Conservation (phyloP, 2,113 vertebrate species). For the Ammodytes marinus region DNA sequence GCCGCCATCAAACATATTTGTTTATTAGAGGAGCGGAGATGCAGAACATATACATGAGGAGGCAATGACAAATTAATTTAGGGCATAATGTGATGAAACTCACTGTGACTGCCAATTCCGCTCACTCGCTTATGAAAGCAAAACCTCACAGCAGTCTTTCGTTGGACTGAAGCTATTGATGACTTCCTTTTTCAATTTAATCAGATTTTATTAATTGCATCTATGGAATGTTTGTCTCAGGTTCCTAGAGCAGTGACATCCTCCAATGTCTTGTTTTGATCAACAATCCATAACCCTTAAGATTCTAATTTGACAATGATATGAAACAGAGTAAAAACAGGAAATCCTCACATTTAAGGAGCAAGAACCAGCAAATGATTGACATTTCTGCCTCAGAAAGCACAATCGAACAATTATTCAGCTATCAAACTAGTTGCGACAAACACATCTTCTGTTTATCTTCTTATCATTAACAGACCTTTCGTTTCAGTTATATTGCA, state of each 20-base stretch:
- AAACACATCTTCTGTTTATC: background rate
- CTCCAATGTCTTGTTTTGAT: background rate
- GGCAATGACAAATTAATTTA: constrained; percentile 20
- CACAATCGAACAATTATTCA: background rate
- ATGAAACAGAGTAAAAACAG: background rate
- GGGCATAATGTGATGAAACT: constrained; percentile 45
- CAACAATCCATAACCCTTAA: background rate
- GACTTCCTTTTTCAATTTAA: background rate
- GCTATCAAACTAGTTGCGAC: background rate
- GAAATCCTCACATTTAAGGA: background rate
- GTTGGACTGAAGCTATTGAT: background rate
- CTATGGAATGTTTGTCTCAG: background rate
- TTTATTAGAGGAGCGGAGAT: constrained; percentile 10
- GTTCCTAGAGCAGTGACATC: no score
- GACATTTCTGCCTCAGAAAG: background rate
- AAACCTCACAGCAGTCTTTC: constrained; percentile 5
- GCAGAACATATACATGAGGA: constrained; percentile 24
- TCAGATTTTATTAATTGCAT: background rate
- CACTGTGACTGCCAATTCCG: constrained; percentile 26
- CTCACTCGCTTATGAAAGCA: constrained; percentile 20
- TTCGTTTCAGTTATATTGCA: background rate
- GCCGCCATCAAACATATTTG: constrained; percentile 40
- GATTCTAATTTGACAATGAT: background rate
- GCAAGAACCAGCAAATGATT: background rate
- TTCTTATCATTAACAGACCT: background rate